These are phyloP conservation scores for Anabas testudineus DNA, from an alignment of 2,797 vertebrate genomes.

Conservation along the genomic window DNA sequence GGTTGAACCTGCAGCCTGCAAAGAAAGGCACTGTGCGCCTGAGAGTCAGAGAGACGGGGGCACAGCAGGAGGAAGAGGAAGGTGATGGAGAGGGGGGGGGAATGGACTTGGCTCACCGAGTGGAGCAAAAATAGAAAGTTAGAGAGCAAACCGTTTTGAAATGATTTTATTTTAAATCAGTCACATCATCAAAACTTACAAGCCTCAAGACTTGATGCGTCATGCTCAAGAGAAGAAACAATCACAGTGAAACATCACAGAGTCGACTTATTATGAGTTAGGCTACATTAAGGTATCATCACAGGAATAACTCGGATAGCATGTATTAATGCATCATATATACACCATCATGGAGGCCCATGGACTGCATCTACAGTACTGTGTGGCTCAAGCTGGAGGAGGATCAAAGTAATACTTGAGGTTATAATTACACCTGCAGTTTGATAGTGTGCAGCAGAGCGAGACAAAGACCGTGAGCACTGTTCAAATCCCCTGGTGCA, in stretches of 20 bases:
- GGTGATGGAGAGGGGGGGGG: constrained; percentile 10
- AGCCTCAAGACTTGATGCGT: constrained; percentile 74
- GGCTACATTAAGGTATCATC: constrained; percentile 35
- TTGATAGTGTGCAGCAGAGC: constrained; percentile 28
- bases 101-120: constrained; percentile 7
- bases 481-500: constrained; percentile 12
- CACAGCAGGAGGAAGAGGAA: neutral
- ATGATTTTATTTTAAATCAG: constrained; percentile 71
- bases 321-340: constrained; percentile 24
- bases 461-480: constrained; percentile 15
- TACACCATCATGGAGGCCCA: constrained; percentile 18
- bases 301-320: constrained; percentile 27
- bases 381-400: constrained; percentile 30
- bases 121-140: constrained; percentile 20
- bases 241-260: constrained; percentile 66
- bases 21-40: constrained; percentile 21
- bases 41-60: constrained; percentile 21
- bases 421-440: constrained; percentile 30
- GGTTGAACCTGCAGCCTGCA: constrained; percentile 77
- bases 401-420: constrained; percentile 39
- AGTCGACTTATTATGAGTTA: constrained; percentile 46
- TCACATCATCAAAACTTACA: constrained; percentile 68
- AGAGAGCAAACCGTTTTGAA: constrained; percentile 26
- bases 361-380: constrained; percentile 25
- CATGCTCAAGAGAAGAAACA: constrained; percentile 34